Base-by-base conservation (phyloP, 2,797 vertebrate species). In the Chelon labrosus region DNA sequence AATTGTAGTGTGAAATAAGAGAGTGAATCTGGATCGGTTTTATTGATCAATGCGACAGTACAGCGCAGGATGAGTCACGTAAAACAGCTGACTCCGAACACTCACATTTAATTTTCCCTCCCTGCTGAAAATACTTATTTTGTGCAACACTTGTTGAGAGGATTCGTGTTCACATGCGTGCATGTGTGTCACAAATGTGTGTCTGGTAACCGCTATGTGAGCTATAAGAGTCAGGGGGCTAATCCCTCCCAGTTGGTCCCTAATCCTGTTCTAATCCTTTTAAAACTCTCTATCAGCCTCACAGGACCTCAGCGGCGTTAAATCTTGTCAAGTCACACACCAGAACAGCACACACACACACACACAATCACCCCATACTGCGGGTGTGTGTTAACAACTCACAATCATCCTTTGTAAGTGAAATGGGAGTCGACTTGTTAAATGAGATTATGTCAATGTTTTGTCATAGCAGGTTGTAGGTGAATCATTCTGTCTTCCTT, bases 191-290 rank as follows among this genome's bases (percentile, higher is more conserved):
- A 68, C 46, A 66, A 69, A 68, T 69, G 69, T 80, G 73, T 68
- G 68, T 73, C 65, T 64, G 42, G 51, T 78, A 77, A 80, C 85
- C 69, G 82, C 76, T 73, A 83, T 84, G 76, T 80, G 79, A 87
- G 81, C 82, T 77, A 72, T 62, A 77, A 70, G 79, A 88, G 65
- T 86, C 60, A 1, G 49, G 65, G 74, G 73, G 82, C 84, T 90
- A 89, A 91, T 90, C 88, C 84, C 59, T 83, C 83, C 83, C 86
- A 77, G 87, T 89, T 86, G 85, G 84, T 85, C 72, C 63, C 59
- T 92, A 90, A 92, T 92, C 90, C 79, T 38, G 13, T 86, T 90
- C 86, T 92, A 91, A 92, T 92, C 89, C 88, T 85, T 90, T 92
- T 91, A 91, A 91, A 92, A 90, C 86, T 85, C 82, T 84, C 76